Evolutionary conservation across 2,888 invertebrate species (phyloP).

Genomic region (Polydrusus tereticollis): DNA sequence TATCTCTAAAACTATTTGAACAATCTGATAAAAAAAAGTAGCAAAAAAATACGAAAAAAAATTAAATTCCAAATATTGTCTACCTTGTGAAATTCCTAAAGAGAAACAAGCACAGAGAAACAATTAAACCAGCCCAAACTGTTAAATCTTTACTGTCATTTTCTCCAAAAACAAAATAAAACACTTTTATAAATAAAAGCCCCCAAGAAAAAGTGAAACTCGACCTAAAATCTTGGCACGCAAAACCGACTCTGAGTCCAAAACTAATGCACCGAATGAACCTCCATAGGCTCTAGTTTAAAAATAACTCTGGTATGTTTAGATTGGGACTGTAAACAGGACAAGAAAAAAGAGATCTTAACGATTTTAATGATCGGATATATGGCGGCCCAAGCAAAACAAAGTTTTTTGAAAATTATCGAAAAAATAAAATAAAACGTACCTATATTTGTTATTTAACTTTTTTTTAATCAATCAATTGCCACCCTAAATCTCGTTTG

Average conservation of each 20-base stretch:
- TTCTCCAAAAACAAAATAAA: not conserved
- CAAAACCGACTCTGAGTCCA: slow-evolving; percentile 1
- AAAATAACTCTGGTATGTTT: slow-evolving; percentile 38
- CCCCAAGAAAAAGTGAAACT: not conserved
- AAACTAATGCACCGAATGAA: slow-evolving; percentile 12
- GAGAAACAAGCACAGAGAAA: no score
- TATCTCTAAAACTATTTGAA: no score
- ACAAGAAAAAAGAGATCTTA: slow-evolving; percentile 7
- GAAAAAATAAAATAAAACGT: no score
- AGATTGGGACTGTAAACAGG: slow-evolving; percentile 25
- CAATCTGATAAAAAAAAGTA: no score
- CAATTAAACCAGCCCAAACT: not conserved
- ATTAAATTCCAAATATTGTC: no score
- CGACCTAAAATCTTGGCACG: slow-evolving; percentile 23
- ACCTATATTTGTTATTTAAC: no score
- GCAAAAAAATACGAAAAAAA: no score
- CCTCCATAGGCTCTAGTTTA: slow-evolving; percentile 25
- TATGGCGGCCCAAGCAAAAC: not conserved
- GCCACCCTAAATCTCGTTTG: no score
- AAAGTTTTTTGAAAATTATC: not conserved
- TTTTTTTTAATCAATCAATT: no score
- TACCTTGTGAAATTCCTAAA: no score
- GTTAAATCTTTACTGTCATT: not conserved
- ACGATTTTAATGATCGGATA: not conserved
- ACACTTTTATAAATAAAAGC: slow-evolving; percentile 15